A percentile compares a stretch with the other conserved stretches of the same genome.
These are phyloP conservation scores for Gymnopithys bicolor DNA, from an alignment of 2,797 vertebrate species.

Conservation along the genomic window DNA sequence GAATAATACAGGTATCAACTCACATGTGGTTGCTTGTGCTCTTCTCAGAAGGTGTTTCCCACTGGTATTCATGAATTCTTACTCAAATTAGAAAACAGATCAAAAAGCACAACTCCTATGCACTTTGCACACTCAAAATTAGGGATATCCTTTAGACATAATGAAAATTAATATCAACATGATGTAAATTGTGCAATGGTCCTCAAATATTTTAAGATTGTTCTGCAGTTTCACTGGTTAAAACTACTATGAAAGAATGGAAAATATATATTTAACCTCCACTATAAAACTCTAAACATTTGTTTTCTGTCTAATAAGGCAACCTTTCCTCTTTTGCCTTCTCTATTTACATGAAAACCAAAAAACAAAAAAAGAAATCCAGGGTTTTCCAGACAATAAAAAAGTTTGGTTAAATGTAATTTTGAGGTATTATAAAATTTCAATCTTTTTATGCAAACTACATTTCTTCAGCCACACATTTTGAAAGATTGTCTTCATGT, in stretches of 20 bases:
- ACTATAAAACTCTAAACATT: background rate
- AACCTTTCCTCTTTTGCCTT: background rate
- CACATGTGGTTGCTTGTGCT: background rate
- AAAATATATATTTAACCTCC: background rate
- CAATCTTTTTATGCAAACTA: background rate
- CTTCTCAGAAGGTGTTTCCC: background rate
- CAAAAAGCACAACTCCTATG: background rate
- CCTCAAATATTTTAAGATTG: background rate
- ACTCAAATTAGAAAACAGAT: background rate
- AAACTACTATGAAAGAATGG: background rate
- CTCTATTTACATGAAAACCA: background rate
- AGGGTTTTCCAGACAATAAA: background rate
- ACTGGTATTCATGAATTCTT: background rate
- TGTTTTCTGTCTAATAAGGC: background rate
- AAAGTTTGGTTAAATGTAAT: background rate
- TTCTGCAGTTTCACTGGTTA: background rate
- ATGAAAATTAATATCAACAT: background rate
- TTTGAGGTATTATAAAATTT: background rate
- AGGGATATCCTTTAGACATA: background rate
- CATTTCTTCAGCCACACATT: background rate
- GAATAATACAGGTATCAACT: background rate
- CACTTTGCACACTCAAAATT: background rate
- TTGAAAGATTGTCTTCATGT: background rate
- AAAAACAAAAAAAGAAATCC: background rate
- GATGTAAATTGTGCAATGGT: background rate